Evolutionary conservation across 2,888 invertebrate genomes (phyloP).

Genomic region (Pandemis heparana): DNA sequence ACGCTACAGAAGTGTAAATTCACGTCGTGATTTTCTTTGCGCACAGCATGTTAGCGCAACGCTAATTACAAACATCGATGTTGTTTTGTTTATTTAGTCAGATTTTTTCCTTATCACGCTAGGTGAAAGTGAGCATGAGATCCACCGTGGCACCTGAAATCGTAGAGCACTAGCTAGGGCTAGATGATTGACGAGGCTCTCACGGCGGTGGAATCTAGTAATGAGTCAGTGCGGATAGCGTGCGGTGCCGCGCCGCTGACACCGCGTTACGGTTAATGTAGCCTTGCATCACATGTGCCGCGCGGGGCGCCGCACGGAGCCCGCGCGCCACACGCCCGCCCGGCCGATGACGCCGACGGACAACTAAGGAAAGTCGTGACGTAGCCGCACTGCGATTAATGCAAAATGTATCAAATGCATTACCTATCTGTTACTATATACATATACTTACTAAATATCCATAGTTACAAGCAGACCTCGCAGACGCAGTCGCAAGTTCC

Average conservation of each 20-base stretch:
- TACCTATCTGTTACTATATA: not conserved
- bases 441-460: not conserved
- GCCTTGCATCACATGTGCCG: constrained; percentile 56
- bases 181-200: constrained; percentile 58
- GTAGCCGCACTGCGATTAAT: constrained; percentile 50
- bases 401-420: not conserved
- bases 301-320: constrained; percentile 10
- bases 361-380: constrained; percentile 64
- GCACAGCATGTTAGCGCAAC: constrained; percentile 8
- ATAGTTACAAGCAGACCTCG: not conserved
- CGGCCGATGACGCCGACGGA: constrained; percentile 61
- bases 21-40: constrained; percentile 1
- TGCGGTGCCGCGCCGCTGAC: constrained; percentile 46
- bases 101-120: constrained; percentile 10
- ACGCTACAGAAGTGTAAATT: not conserved
- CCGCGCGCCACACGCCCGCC: constrained; percentile 31
- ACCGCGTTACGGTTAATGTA: constrained; percentile 60
- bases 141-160: constrained; percentile 27
- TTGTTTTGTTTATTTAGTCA: constrained; percentile 10
- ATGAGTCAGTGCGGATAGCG: constrained; percentile 49
- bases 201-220: constrained; percentile 55
- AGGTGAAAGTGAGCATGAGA: constrained; percentile 33
- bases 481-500: not conserved
- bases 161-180: constrained; percentile 29
- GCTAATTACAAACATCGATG: constrained; percentile 7